Evolutionary conservation across 2,113 vertebrate genomes (phyloP).

Genomic region (Gymnorhina tibicen): DNA sequence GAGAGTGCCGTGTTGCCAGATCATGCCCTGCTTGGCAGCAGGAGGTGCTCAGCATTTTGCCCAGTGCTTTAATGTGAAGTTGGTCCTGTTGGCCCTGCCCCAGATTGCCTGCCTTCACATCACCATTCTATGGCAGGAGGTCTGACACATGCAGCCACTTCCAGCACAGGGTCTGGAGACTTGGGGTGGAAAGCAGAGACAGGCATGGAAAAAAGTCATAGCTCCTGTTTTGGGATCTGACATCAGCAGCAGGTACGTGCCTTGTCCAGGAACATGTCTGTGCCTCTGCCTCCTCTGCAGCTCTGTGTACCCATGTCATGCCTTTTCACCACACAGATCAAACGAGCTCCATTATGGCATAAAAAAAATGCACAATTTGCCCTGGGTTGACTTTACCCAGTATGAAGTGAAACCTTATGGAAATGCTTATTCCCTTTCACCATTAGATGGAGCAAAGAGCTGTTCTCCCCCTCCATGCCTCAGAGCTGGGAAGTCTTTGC

Average conservation of each 20-base stretch:
- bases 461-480: not conserved
- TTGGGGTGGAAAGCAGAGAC: not conserved
- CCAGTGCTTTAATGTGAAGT: not conserved
- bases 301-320: not conserved
- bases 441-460: slow-evolving; percentile 21
- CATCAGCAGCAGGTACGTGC: not conserved
- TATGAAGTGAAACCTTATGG: not conserved
- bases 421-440: not conserved
- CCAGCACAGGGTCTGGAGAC: rapidly evolving
- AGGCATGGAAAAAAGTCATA: not conserved
- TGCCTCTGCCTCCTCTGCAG: not conserved
- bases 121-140: not conserved
- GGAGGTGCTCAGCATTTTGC: not conserved
- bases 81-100: not conserved
- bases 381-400: not conserved
- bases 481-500: not conserved
- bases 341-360: rapidly evolving
- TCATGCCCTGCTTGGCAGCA: rapidly evolving
- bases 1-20: rapidly evolving
- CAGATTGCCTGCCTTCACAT: not conserved
- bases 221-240: not conserved
- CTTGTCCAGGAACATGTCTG: not conserved
- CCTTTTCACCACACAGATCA: not conserved
- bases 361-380: rapidly evolving
- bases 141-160: not conserved